Evolutionary conservation across 2,797 vertebrate species (phyloP), one percentile per base, ranked within the genome.

Genomic region (Nannoperca obscura): DNA sequence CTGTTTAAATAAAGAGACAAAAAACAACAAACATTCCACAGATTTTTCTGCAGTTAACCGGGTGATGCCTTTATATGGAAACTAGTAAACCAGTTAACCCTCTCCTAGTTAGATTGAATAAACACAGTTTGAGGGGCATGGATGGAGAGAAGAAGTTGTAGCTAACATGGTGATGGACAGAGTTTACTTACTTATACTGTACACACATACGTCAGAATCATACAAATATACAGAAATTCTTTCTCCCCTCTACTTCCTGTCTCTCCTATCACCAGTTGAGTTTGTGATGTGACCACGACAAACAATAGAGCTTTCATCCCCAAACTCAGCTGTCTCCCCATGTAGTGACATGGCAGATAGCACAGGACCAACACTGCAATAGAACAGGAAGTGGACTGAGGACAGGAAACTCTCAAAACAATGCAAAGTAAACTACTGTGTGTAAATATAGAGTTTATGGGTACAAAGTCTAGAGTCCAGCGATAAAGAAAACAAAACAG

Each of bases 11-110:
- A 83, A 20, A 62, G 17, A 52, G 7, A 50, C 36, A 77, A 82
- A 90, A 78, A 89, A 86, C 81, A 92, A 92, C 81, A 91, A 92
- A 91, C 93, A 95, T 95, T 95, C 94, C 91, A 92, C 76, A 76
- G 83, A 94, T 94, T 83, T 91, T 86, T 92, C 32, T 73, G 73
- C 80, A 83, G 89, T 92, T 84, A 87, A 86, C 86, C 67, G 78
- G 92, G 89, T 87, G 87, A 94, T 95, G 93, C 80, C 92, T 95
- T 95, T 93, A 94, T 92, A 94, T 92, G 94, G 94, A 92, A 93
- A 92, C 81, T 22, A 79, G 72, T 86, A 77, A 93, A 89, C 76
- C 78, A 79, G 77, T 59, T 77, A 65, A 90, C 87, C 71, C 24
- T 44, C 67, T 78, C 42, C 64, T 52, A 34, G 40, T 84, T 61